These are phyloP conservation scores for Anguilla pacifica DNA, from an alignment of 2,797 vertebrate species.

Conservation along the genomic window DNA sequence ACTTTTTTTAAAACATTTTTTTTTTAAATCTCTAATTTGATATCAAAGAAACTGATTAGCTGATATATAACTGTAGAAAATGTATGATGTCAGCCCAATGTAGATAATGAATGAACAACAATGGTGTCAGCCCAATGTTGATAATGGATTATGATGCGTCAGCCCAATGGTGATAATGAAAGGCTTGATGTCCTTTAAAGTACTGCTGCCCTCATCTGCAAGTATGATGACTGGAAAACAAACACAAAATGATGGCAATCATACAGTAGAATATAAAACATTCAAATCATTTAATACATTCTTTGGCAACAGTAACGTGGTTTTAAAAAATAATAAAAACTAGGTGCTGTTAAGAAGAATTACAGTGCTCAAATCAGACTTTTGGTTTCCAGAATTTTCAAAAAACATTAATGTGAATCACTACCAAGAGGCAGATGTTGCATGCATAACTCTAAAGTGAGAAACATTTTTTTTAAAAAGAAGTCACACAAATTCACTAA, in stretches of 20 bases:
- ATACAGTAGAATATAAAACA: constrained; percentile 24
- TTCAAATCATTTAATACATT: constrained; percentile 70
- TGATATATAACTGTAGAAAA: no score
- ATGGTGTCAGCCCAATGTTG: no score
- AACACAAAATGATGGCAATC: constrained; percentile 4
- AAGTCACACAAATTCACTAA: not conserved
- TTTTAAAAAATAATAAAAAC: constrained; percentile 36
- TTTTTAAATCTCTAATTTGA: no score
- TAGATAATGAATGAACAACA: no score
- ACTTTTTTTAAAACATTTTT: no score
- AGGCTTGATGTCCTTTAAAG: no score
- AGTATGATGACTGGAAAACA: not conserved
- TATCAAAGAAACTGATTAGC: no score
- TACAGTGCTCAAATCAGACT: constrained; percentile 55
- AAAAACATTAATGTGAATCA: constrained; percentile 34
- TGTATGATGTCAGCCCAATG: no score
- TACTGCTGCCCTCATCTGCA: not conserved
- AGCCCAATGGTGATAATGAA: no score
- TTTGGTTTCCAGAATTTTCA: constrained; percentile 32
- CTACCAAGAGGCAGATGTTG: not conserved
- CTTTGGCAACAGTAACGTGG: constrained; percentile 59
- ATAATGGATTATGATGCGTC: no score
- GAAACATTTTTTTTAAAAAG: not conserved
- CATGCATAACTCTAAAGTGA: not conserved
- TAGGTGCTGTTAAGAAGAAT: constrained; percentile 50